Evolutionary conservation across 2,113 vertebrate genomes (phyloP), one percentile per base, ranked within the genome.

Genomic region (Pseudorhombus dupliciocellatus): DNA sequence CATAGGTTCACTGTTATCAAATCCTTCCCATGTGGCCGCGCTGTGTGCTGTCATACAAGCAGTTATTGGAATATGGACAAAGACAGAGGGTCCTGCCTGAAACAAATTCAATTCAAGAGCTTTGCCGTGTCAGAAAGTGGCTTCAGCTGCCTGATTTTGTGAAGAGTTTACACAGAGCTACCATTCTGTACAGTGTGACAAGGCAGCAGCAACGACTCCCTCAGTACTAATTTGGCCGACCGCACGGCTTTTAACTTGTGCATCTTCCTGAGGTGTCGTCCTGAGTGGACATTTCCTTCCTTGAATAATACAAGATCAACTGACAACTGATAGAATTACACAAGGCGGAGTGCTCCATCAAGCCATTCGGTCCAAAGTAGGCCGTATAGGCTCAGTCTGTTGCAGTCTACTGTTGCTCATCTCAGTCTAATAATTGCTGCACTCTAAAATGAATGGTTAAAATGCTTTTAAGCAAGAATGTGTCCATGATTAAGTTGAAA

Each of bases 1-100:
- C 56, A 79, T 70, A 73, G 64, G 62, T 76, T 84, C 65, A 82
- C 60, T 73, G 57, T 81, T 73, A 84, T 83, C 52, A 88, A 81
- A 84, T 78, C 37, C 62, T 79, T 86, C 76, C 77, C 85, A 86
- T 69, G 73, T 86, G 81, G 40, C 55, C 42, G 50, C 48, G 66
- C n/a, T 54, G 66, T 54, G 55, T 28, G 65, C 59, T 73, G 54
- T 78, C 28, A 82, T 60, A 70, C 65, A 64, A 48, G 37, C 52
- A 56, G 26, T 60, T 83, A 26, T 79, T 44, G 25, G 34, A 68
- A 58, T 52, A 65, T 34, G 26, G 46, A 42, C 5, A 54, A 75
- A 58, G 34, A 63, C 28, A 66, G 60, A 22, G 16, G 52, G 24
- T n/a, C 24, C 46, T 26, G n/a, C 12, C n/a, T 67, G 20, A 66